Conservation (phyloP, 2,888 invertebrate genomes). For the Lamproptera curius region DNA sequence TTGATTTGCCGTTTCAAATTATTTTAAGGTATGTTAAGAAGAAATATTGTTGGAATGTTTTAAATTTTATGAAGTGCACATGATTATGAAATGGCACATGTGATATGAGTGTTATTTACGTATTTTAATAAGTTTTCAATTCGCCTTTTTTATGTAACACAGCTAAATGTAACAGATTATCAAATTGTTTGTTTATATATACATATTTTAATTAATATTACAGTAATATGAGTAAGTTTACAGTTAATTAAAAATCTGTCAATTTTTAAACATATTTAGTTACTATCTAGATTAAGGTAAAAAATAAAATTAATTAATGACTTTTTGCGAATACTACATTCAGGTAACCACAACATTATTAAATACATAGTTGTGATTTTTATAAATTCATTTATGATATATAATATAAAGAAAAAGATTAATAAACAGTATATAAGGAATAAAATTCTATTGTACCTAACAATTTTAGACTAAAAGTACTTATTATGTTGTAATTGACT, state of each 20-base stretch:
- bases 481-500: too few species aligned
- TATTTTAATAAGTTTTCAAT: not conserved
- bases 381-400: too few species aligned
- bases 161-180: too few species aligned
- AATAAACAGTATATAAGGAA: too few species aligned
- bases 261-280: constrained; percentile 25
- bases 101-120: constrained; percentile 33
- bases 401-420: too few species aligned
- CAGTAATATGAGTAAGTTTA: not conserved
- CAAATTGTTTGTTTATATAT: too few species aligned
- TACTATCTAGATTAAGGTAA: constrained; percentile 1
- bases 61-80: constrained; percentile 29
- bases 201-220: constrained; percentile 1
- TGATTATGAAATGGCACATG: too few species aligned
- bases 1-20: too few species aligned
- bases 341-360: constrained; percentile 11
- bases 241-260: constrained; percentile 22
- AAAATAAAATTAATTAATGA: not conserved
- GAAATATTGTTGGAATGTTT: not conserved
- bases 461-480: too few species aligned
- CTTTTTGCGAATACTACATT: constrained; percentile 1
- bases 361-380: constrained; percentile 5
- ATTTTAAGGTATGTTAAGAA: too few species aligned
- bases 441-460: too few species aligned
- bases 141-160: too few species aligned